Base-by-base conservation (phyloP, 1,140 invertebrate genomes). In the Platyscapa corneri region DNA sequence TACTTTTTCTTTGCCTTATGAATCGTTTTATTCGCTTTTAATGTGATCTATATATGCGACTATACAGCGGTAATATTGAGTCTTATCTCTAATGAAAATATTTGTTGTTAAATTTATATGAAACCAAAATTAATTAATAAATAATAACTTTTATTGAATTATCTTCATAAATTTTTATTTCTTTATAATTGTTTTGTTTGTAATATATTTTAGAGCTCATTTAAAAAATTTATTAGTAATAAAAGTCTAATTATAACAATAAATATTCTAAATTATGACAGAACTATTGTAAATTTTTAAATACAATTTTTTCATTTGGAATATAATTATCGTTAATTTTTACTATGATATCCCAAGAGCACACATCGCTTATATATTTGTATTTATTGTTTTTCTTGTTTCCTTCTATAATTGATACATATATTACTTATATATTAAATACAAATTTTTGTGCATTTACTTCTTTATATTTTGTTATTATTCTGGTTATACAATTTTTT, bases 1-100 rank as follows among this genome's bases (percentile, higher is more conserved):
- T 3, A 23, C 16, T 80, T 85, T 80, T 74, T 60, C 30, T 20
- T 39, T 78, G 88, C 82, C 89, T 89, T 88, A 87, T 88, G 67
- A 80, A 88, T 85, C 49, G 39, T 83, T 86, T 88, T 75, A n/a
- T 87, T 72, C 3, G 32, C 39, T 65, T 67, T 80, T 37, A 34
- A 49, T 53, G 56, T 27, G 34, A 60, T 75, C 32, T 75, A 5
- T 81, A 14, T 74, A 20, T 12, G 42, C 60, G 64, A 81, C 56
- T 64, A 64, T 53, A n/a, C n/a, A 39, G 14, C 72, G 80, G 85
- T 80, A 86, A 80, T 86, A 78, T 76, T 85, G 49, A 86, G 27
- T 77, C 64, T 86, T 65, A 76, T 53, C 74, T 42, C 49, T 56
- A 42, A 77, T 82, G 42, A 18, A 77, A 82, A 85, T 82, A 81